Base-by-base conservation (phyloP, 1,140 invertebrate genomes). In the Homalodisca vitripennis region DNA sequence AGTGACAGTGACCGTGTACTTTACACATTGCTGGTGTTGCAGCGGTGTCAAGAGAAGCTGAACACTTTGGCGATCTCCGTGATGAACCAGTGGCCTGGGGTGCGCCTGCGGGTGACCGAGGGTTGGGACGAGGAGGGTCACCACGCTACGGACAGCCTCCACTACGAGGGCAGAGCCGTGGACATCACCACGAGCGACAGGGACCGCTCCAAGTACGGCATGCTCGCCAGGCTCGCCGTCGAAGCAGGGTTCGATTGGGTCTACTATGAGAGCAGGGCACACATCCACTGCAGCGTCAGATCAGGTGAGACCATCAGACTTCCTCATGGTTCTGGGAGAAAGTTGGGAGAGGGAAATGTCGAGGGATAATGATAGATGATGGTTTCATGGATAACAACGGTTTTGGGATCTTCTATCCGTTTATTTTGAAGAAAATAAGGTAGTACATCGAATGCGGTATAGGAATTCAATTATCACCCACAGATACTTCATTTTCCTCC, bases 221-320 rank as follows among this genome's bases (percentile, higher is more conserved):
- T 98, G 92, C 82, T 98, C 70, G 96, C 96, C 0, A 82, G 96
- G 41, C 85, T 98, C n/a, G 96, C 96, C 0, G 92, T 97, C 26
- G 93, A 98, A 80, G 95, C 96, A 13, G 96, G 96, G 73, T 98
- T 98, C 86, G 95, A 98, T 84, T 98, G 95, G 96, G 97, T 99
- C 24, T 97, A 94, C 81, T 98, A 98, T 79, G 95, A 98, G 80
- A 92, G 92, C 76, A 86, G 94, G 70, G 89, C 92, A 17, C 94
- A 98, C 78, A 97, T 99, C 76, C 97, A 99, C 81, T 97, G 95
- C 80, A 98, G 95, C 31, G 95, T 98, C 60, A 97, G 96, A 83
- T 96, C 95, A 87, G 96, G 97, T 99, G 85, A 87, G 83, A 82
- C 20, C 6, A 41, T 17, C 34, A 41, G 6, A 41, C 34, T 10